phyloP scores from a whole-genome alignment of 2,888 invertebrate species.

The Gryllus longicercus region DNA sequence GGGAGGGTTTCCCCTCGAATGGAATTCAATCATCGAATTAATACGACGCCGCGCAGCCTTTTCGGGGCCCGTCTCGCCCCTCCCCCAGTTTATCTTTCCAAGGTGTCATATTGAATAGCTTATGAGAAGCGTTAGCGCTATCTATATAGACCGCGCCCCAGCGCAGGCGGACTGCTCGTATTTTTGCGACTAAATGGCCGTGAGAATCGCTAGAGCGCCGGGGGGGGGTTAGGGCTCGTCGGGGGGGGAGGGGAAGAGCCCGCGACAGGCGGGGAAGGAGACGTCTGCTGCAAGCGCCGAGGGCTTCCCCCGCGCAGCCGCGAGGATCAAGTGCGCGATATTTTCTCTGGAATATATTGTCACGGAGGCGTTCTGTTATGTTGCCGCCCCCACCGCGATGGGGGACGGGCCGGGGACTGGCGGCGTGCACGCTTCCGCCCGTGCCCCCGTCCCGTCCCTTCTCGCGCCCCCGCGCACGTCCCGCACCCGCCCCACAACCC shows the following conservation, averaged over 20 bases:
- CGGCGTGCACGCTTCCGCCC: too few relatives aligned
- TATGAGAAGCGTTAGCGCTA: not conserved
- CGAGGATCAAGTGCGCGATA: not conserved
- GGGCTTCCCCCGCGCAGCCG: not conserved
- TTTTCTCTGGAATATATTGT: not conserved
- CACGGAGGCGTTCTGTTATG: not conserved
- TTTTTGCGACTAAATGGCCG: not conserved
- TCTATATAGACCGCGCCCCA: not conserved
- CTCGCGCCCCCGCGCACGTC: too few relatives aligned
- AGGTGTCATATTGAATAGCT: conserved; percentile 17
- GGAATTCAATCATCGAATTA: not conserved
- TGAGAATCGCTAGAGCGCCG: not conserved
- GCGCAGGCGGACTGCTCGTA: not conserved
- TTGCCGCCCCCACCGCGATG: too few relatives aligned
- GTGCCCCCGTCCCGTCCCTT: too few relatives aligned
- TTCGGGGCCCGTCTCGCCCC: not conserved
- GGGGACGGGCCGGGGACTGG: too few relatives aligned
- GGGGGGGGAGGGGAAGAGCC: not conserved
- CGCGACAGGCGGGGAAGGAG: too few relatives aligned
- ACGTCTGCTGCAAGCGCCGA: too few relatives aligned
- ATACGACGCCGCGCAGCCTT: not conserved
- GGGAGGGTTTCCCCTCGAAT: not conserved
- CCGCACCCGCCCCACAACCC: too few relatives aligned
- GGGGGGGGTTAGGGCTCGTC: not conserved
- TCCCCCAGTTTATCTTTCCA: not conserved